These are phyloP conservation scores for Bombus vancouverensis DNA, from an alignment of 1,140 invertebrate genomes.

Conservation along the genomic window DNA sequence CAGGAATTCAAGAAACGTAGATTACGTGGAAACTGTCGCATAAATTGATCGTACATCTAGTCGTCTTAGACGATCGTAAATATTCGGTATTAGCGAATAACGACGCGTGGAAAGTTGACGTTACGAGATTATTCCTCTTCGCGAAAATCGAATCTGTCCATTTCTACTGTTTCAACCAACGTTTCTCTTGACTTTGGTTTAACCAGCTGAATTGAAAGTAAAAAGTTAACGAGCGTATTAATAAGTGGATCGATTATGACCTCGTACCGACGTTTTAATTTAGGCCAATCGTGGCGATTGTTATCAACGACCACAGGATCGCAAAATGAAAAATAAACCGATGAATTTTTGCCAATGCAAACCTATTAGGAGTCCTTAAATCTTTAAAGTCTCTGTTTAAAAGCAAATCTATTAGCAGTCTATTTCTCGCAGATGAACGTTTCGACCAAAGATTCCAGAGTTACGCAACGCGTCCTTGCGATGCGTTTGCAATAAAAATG, in stretches of 20 bases:
- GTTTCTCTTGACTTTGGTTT: background rate
- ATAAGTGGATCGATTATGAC: background rate
- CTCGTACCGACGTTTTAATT: slow-evolving; percentile 8
- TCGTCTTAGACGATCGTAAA: background rate
- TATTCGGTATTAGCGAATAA: background rate
- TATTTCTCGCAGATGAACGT: too few species aligned
- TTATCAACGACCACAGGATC: background rate
- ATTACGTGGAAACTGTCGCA: background rate
- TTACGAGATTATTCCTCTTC: too few species aligned
- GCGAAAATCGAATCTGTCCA: background rate
- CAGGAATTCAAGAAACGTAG: background rate
- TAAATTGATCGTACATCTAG: background rate
- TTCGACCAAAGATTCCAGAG: background rate
- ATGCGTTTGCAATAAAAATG: background rate
- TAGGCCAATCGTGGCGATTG: background rate
- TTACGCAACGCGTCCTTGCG: background rate
- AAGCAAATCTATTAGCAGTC: too few species aligned
- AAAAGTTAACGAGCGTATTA: background rate
- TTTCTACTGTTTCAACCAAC: background rate
- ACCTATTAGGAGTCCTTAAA: too few species aligned
- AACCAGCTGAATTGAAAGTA: slow-evolving; percentile 5
- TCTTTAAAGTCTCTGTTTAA: background rate
- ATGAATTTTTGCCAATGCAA: too few species aligned
- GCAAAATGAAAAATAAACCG: background rate
- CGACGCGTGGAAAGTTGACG: background rate